These are phyloP conservation scores for Platorchestia sp. DNA, from an alignment of 1,140 invertebrate genomes.

Conservation along the genomic window DNA sequence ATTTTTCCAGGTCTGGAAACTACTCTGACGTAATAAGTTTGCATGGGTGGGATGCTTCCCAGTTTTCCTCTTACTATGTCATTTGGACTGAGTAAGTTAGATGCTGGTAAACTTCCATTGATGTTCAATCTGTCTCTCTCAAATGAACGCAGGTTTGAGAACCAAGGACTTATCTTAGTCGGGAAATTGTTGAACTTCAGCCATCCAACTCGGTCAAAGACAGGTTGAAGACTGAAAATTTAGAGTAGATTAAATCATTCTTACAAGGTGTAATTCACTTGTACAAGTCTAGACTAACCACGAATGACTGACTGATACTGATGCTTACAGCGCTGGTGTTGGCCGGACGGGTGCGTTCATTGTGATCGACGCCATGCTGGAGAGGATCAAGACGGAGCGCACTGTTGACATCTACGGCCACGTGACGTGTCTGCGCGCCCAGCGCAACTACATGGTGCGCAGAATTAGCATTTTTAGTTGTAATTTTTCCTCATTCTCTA, in stretches of 20 bases:
- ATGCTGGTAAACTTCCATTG: no score
- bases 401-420: constrained; percentile 99
- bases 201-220: no score
- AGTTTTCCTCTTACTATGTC: no score
- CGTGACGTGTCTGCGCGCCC: constrained; percentile 95
- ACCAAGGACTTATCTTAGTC: no score
- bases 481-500: not conserved
- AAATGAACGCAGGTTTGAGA: no score
- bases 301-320: not conserved
- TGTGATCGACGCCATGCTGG: constrained; percentile 97
- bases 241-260: not conserved
- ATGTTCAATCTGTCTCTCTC: no score
- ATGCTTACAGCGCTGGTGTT: constrained; percentile 86
- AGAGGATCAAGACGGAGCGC: constrained; percentile 93
- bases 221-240: not conserved
- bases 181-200: not conserved
- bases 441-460: constrained; percentile 93
- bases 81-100: no score
- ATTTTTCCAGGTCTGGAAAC: no score
- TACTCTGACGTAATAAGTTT: no score
- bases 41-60: no score
- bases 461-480: not conserved
- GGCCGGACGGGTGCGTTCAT: constrained; percentile 99
- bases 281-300: not conserved
- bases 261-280: no score